Evolutionary conservation across 2,113 vertebrate species (phyloP).

Genomic region (Misgurnus anguillicaudatus): DNA sequence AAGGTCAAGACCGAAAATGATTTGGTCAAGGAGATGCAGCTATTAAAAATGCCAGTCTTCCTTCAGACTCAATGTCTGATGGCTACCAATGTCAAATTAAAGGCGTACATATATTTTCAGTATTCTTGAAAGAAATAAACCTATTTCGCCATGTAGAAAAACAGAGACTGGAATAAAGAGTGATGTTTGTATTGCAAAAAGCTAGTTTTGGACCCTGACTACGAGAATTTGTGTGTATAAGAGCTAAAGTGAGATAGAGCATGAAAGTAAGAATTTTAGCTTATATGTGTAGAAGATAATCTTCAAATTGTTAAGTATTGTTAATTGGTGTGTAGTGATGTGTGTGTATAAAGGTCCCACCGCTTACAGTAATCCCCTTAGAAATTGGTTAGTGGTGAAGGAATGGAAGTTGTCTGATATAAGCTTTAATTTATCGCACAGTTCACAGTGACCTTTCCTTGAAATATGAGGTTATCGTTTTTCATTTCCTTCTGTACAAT

Average conservation of each 20-base stretch:
- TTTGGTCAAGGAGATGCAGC: too few species aligned
- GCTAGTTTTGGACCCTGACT: not conserved
- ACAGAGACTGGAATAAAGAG: too few species aligned
- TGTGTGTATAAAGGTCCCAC: not conserved
- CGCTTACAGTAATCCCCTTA: slow-evolving; percentile 10
- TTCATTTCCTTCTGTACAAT: slow-evolving; percentile 23
- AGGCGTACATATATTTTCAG: not conserved
- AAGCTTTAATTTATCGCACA: slow-evolving; percentile 4
- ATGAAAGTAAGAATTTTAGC: slow-evolving; percentile 29
- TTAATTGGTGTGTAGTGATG: slow-evolving; percentile 12
- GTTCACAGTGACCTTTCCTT: slow-evolving; percentile 23
- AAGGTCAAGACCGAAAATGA: not conserved
- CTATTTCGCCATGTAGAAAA: too few species aligned
- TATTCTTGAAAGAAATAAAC: not conserved
- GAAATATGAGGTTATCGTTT: slow-evolving; percentile 23
- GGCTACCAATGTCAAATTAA: not conserved
- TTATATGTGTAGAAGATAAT: not conserved
- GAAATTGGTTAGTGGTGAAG: slow-evolving; percentile 13
- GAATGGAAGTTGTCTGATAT: not conserved
- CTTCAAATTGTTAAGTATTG: not conserved
- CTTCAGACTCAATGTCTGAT: not conserved
- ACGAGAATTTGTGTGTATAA: not conserved
- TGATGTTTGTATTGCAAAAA: slow-evolving; percentile 1
- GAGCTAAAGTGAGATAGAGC: slow-evolving; percentile 20
- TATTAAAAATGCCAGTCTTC: not conserved